Evolutionary conservation across 1,140 invertebrate genomes (phyloP).

Genomic region (Bacillus rossius): DNA sequence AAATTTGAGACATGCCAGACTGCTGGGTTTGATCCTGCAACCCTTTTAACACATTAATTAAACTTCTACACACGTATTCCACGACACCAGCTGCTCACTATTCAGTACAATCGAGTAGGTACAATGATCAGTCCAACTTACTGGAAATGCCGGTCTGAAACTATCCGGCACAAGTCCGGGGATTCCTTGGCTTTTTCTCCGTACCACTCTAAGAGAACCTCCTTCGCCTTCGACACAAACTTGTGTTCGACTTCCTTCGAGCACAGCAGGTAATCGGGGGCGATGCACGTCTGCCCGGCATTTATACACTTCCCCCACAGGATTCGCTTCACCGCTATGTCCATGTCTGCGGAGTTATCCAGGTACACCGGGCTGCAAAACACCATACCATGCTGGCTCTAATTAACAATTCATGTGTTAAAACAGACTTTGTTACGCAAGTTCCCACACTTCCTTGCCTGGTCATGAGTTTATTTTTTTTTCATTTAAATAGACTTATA

Average conservation of each 20-base stretch:
- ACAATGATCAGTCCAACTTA: no score
- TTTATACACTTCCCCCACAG: constrained; percentile 96
- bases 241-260: constrained; percentile 63
- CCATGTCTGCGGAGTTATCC: constrained; percentile 69
- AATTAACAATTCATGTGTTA: background rate
- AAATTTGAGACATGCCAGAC: no score
- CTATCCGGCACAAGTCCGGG: constrained; percentile 79
- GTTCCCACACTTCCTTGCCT: no score
- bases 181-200: constrained; percentile 73
- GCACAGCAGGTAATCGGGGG: constrained; percentile 96
- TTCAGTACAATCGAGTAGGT: no score
- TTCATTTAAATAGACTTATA: background rate
- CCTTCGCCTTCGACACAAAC: constrained; percentile 59
- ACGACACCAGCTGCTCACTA: no score
- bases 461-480: background rate
- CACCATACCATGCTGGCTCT: background rate
- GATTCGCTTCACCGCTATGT: constrained; percentile 70
- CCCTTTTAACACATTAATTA: no score
- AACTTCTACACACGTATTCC: no score
- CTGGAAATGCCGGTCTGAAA: constrained; percentile 77
- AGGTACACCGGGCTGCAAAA: constrained; percentile 73
- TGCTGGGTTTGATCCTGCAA: no score
- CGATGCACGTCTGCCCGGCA: constrained; percentile 95
- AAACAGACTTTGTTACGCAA: background rate
- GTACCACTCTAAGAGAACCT: constrained; percentile 78